Base-by-base conservation (phyloP, 2,888 invertebrate genomes). In the Boloria selene region DNA sequence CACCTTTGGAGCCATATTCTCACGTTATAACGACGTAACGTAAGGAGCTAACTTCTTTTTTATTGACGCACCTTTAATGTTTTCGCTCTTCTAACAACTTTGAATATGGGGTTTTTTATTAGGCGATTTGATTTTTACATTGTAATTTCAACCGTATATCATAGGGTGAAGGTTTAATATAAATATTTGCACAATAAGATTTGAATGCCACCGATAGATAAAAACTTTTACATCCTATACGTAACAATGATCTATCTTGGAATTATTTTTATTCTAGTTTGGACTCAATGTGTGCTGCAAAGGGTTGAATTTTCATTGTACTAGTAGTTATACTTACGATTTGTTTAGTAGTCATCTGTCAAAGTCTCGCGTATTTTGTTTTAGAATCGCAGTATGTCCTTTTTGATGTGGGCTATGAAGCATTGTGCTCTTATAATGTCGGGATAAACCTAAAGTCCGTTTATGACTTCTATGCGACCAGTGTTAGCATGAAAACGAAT, bases 1-100 rank as follows among this genome's bases (percentile, higher is more conserved):
- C 83, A 79, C 83, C 85, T 81, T 81, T 75, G 83, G 82, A 73
- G 79, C 79, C 77, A 74, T 77, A 81, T 79, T 75, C 81, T 73
- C 84, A 84, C 84, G 84, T 85, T 84, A 81, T 87, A 83, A 86
- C 84, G 78, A 79, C 80, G 77, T 80, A 81, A 86, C 85, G 83
- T 85, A 91, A 91, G 90, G 86, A 83, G 87, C 86, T 88, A 88
- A 91, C 88, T 88, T 88, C 87, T 85, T 88, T 92, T 92, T 91
- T 92, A 92, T 89, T 82, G 85, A 80, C 84, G 75, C 88, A 90
- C 91, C 90, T 91, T 89, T 88, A 88, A 86, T 85, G 86, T 77
- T 82, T 84, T 83, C 83, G 81, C 82, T 81, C 84, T 88, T 83
- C 83, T 76, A 86, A 88, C 86, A 88, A 88, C 86, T 91, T 90